These are phyloP conservation scores for Notarius lentiginosus DNA, from an alignment of 2,113 vertebrate genomes.

Conservation along the genomic window DNA sequence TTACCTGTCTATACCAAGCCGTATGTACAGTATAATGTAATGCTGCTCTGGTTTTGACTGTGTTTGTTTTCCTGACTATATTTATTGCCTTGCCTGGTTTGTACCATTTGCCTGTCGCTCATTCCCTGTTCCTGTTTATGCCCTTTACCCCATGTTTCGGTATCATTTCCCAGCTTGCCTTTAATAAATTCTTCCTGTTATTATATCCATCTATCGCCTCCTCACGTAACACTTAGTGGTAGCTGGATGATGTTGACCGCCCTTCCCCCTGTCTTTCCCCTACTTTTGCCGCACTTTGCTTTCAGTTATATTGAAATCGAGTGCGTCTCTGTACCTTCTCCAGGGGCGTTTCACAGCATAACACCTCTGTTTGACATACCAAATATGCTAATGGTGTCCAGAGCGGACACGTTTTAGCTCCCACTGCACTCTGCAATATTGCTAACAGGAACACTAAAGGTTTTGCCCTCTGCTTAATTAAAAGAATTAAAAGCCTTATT, in stretches of 20 bases:
- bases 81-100: too few species aligned
- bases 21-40: too few species aligned
- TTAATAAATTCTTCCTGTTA: too few species aligned
- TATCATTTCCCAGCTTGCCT: too few species aligned
- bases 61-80: too few species aligned
- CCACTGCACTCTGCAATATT: slow-evolving; percentile 39
- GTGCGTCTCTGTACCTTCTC: slow-evolving; percentile 7
- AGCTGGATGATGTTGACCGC: neutral
- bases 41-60: too few species aligned
- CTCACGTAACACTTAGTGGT: neutral
- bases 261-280: neutral
- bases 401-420: slow-evolving; percentile 40
- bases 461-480: slow-evolving; percentile 69
- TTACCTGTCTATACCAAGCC: too few species aligned
- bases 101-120: too few species aligned
- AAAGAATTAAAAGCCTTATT: slow-evolving; percentile 72
- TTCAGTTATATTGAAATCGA: slow-evolving; percentile 8
- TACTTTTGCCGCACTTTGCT: neutral
- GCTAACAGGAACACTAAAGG: slow-evolving; percentile 46
- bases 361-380: slow-evolving; percentile 16
- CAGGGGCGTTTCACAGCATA: slow-evolving; percentile 34
- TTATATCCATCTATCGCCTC: too few species aligned
- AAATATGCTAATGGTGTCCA: slow-evolving; percentile 48
- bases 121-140: too few species aligned
- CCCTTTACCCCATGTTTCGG: too few species aligned